Conservation (phyloP, 1,140 invertebrate species). For the Ceratosolen solmsi region DNA sequence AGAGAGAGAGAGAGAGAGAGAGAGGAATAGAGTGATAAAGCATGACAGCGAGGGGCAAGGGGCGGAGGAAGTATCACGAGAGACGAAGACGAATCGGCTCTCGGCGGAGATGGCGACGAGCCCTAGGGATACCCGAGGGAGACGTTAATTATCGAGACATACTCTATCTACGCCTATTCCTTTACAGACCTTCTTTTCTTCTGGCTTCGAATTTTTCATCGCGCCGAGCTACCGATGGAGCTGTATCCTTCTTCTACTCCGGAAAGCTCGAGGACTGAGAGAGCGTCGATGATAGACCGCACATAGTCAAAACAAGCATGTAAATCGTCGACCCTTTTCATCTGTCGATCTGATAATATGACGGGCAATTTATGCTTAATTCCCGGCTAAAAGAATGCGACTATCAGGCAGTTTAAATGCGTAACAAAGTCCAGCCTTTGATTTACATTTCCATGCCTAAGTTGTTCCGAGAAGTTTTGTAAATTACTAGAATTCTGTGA, state of each 20-base stretch:
- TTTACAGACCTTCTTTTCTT: neutral
- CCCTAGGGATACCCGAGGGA: neutral
- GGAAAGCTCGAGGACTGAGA: neutral
- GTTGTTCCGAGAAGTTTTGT: neutral
- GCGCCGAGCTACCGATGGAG: neutral
- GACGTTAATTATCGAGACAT: slow-evolving; percentile 31
- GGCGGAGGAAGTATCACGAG: neutral
- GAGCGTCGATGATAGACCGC: neutral
- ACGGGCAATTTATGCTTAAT: slow-evolving; percentile 1
- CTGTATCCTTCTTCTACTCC: neutral
- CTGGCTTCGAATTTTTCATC: neutral
- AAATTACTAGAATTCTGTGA: neutral
- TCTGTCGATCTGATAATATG: slow-evolving; percentile 17
- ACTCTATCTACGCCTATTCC: neutral
- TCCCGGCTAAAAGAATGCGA: neutral
- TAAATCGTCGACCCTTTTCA: neutral
- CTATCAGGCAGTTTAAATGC: neutral
- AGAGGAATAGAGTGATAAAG: slow-evolving; percentile 17
- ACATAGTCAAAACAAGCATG: slow-evolving; percentile 3
- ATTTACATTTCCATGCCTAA: slow-evolving; percentile 11
- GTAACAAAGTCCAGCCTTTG: neutral
- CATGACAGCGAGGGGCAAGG: neutral
- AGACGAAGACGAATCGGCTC: slow-evolving; percentile 67
- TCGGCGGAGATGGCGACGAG: slow-evolving; percentile 56
- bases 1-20: too few relatives aligned